phyloP scores from a whole-genome alignment of 2,797 vertebrate genomes.

The Enteromius treurensis region DNA sequence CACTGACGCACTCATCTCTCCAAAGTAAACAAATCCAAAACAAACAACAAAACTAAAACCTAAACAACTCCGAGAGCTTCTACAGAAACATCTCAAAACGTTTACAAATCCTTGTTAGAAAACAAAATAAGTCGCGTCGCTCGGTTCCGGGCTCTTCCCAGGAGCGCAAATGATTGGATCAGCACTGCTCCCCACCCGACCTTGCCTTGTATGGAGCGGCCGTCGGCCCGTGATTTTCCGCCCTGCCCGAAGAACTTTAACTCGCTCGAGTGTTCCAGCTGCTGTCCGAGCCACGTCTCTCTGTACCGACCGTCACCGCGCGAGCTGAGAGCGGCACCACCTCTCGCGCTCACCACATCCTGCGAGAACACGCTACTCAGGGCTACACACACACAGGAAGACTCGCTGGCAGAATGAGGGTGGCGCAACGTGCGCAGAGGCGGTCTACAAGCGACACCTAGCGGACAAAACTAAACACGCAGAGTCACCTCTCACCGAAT shows the following conservation, averaged over 20 bases:
- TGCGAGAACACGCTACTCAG: conserved; percentile 34
- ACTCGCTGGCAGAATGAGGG: neutral
- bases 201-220: conserved; percentile 45
- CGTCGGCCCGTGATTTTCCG: conserved; percentile 12
- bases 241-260: conserved; percentile 22
- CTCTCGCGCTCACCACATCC: conserved; percentile 47
- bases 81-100: neutral
- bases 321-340: conserved; percentile 21
- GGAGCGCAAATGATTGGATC: conserved; percentile 38
- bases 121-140: conserved; percentile 5
- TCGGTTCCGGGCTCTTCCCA: conserved; percentile 47
- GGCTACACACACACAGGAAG: conserved; percentile 2
- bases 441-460: conserved; percentile 27
- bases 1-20: conserved; percentile 50
- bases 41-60: conserved; percentile 11
- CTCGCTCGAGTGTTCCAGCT: conserved; percentile 24
- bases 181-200: conserved; percentile 44
- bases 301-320: conserved; percentile 18
- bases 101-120: neutral
- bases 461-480: neutral
- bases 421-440: neutral
- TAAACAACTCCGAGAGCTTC: neutral
- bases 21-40: conserved; percentile 11
- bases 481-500: neutral
- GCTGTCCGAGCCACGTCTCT: conserved; percentile 42